A percentile compares a stretch with the other conserved stretches of the same genome.
Evolutionary conservation across 2,888 invertebrate genomes (phyloP).

Genomic region (Cephus runcator): DNA sequence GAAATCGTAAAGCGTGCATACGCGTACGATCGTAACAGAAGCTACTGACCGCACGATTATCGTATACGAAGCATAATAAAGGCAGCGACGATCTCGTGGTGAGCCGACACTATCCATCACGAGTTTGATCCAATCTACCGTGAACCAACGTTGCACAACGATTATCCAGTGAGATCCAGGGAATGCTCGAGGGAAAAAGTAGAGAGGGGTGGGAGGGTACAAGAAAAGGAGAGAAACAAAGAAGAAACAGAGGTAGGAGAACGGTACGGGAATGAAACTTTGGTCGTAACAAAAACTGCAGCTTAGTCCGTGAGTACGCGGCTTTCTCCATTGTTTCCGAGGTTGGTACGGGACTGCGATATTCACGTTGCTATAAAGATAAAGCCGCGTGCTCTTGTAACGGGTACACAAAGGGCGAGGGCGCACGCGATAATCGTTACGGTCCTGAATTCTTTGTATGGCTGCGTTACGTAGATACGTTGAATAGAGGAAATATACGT

Average conservation of each 20-base stretch:
- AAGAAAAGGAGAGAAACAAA: not conserved
- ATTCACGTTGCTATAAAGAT: slow-evolving; percentile 31
- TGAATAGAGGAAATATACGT: not conserved
- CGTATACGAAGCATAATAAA: not conserved
- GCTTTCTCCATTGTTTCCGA: slow-evolving; percentile 30
- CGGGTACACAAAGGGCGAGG: not conserved
- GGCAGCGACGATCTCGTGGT: not conserved
- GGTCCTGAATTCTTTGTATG: not conserved
- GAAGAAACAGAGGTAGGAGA: not conserved
- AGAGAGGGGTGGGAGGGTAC: not conserved
- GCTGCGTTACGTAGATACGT: not conserved
- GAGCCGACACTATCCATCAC: not conserved
- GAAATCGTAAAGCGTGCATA: not conserved
- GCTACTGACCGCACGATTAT: not conserved
- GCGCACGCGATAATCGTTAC: not conserved
- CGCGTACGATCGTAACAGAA: not conserved
- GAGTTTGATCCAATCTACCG: slow-evolving; percentile 7
- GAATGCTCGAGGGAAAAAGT: not conserved
- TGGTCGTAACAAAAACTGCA: slow-evolving; percentile 1
- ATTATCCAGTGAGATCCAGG: slow-evolving; percentile 3
- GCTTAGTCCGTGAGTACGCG: not conserved
- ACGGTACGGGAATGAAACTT: not conserved
- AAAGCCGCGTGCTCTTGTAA: slow-evolving; percentile 23
- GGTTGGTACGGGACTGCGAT: slow-evolving; percentile 16
- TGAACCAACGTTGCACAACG: slow-evolving; percentile 5